Base-by-base conservation (phyloP, 1,140 invertebrate species). In the Ostrea edulis region DNA sequence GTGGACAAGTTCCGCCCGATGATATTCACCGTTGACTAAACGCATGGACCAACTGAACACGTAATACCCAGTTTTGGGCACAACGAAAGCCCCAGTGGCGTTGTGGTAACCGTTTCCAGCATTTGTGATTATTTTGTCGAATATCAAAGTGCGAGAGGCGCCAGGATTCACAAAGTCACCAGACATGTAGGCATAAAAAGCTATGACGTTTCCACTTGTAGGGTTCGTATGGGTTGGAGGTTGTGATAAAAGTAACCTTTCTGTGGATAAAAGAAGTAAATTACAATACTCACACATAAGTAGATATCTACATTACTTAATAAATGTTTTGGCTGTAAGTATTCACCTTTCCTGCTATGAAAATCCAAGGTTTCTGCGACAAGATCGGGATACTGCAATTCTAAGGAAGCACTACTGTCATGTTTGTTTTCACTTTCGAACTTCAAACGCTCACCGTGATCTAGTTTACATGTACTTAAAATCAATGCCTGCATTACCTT, bases 141-240 rank as follows among this genome's bases (percentile, higher is more conserved):
- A 86, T 17, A 82, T 29, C 3, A 86, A 20, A 17, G 85, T 86
- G n/a, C 68, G 85, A 17, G 77, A 54, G 29, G 20, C 54, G 2
- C 85, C 71, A 7, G 85, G 85, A 44, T 55, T 82, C 9, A 12
- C 4, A 20, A 35, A 51, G 20, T 86, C 35, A 52, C 14, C 8
- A 17, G 71, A 29, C 85, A 86, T 81, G 25, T 86, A 86, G 9
- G 71, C 85, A 86, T 86, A 86, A 44, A 86, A 86, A 9, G 84
- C 55, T 51, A 71, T 25, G 22, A 68, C n/a, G 65, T 68, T 8
- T 9, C 12, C 22, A 71, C 25, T 71, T 29, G 65, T 11, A 12
- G 65, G 22, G 8, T 3, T 5, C 12, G 22, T 0, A 25, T 8
- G 22, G 22, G 65, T 71, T 71, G 22, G 20, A 12, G 5, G 22